Percentiles rank a stretch among this genome's conserved stretches.
Evolutionary conservation across 2,113 vertebrate species (phyloP).

Genomic region (Emydocephalus ijimae): DNA sequence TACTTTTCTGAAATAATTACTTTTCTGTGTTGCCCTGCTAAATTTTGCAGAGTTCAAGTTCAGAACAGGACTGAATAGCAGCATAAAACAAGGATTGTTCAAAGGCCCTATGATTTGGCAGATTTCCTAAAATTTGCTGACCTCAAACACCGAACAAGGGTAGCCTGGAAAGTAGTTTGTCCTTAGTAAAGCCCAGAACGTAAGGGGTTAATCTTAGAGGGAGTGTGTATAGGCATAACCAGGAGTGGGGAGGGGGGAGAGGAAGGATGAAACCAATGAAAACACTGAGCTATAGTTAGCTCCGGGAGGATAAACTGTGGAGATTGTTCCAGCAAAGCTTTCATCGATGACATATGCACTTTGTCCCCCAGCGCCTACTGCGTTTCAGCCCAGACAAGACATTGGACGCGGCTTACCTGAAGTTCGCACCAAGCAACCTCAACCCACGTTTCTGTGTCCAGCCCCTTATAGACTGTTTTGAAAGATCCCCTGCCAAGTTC

Average conservation of each 20-base stretch:
- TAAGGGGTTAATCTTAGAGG: slow-evolving; percentile 56
- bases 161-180: not conserved
- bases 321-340: slow-evolving; percentile 47
- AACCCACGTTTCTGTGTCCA: slow-evolving; percentile 98
- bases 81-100: not conserved
- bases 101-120: not conserved
- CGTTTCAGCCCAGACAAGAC: not conserved
- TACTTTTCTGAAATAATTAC: not conserved
- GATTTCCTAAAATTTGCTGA: not conserved
- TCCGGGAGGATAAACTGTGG: slow-evolving; percentile 43
- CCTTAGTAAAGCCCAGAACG: not conserved
- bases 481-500: slow-evolving; percentile 96
- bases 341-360: slow-evolving; percentile 15
- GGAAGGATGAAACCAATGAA: slow-evolving; percentile 49
- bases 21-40: not conserved
- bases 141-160: not conserved
- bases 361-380: not conserved
- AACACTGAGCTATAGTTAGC: slow-evolving; percentile 62
- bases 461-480: slow-evolving; percentile 97
- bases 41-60: not conserved
- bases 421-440: slow-evolving; percentile 99
- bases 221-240: slow-evolving; percentile 49
- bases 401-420: slow-evolving; percentile 78
- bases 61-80: not conserved
- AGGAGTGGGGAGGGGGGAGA: not conserved